Evolutionary conservation across 2,797 vertebrate species (phyloP), one percentile per base, ranked within the genome.

Genomic region (Rhadinocentrus ornatus): DNA sequence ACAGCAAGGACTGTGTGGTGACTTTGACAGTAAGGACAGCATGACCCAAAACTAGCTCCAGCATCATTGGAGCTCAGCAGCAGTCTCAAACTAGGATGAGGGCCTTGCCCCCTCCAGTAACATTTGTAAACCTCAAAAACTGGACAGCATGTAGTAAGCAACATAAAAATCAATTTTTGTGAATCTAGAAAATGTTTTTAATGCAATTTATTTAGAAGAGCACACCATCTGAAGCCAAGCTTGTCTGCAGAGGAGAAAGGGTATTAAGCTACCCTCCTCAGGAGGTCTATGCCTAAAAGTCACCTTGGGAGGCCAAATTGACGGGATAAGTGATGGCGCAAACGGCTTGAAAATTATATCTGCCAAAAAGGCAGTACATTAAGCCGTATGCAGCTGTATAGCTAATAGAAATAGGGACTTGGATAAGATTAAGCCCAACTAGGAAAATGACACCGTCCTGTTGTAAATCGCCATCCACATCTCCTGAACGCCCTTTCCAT

Each of bases 251-350:
- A 75, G 66, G 34, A 58, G 48, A 63, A 41, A 67, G 64, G 66
- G 72, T 63, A 73, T 80, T 84, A 81, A 83, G 66, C 75, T 69
- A 54, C 61, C 70, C 55, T 80, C 71, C 80, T 85, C 80, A 57
- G 75, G 83, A 87, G 86, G 74, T 87, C 73, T 83, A 72, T 82
- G 87, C 69, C 83, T 87, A 89, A 90, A 93, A 94, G 93, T 94
- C 93, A 94, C 92, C 91, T 94, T 93, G 92, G 91, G 91, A 91
- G 88, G 88, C 89, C 85, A 86, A 88, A 90, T 78, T 89, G 85
- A 90, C 64, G 69, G 80, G 78, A 84, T 84, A 91, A 90, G 80
- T 89, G 87, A 91, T 92, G 88, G 89, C 87, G 90, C 89, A 91
- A 93, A 89, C 59, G 70, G 66, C 13, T 52, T 73, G 74, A 69